phyloP scores from a whole-genome alignment of 2,797 vertebrate genomes.

The Menidia menidia region DNA sequence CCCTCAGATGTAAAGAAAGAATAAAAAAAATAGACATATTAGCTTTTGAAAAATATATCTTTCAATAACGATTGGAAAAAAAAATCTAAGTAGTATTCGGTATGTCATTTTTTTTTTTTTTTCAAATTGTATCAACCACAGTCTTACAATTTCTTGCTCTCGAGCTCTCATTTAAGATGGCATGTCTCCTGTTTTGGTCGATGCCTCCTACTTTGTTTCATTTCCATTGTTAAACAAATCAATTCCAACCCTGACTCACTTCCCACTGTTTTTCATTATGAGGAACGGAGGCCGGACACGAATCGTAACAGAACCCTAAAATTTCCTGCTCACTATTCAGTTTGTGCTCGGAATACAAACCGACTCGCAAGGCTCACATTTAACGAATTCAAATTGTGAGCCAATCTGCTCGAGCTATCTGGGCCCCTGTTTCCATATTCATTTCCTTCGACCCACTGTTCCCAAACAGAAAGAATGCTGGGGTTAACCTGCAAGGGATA shows the following conservation, averaged over 20 bases:
- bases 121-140: constrained; percentile 72
- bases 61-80: constrained; percentile 69
- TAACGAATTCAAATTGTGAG: constrained; percentile 80
- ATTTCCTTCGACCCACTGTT: constrained; percentile 74
- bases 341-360: constrained; percentile 79
- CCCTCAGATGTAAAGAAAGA: constrained; percentile 17
- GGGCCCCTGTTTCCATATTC: constrained; percentile 69
- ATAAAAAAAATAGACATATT: constrained; percentile 52
- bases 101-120: constrained; percentile 62
- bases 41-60: constrained; percentile 49
- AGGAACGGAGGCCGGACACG: constrained; percentile 74
- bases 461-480: constrained; percentile 64
- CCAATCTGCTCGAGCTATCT: constrained; percentile 71
- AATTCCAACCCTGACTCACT: constrained; percentile 79
- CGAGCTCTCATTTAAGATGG: constrained; percentile 71
- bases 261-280: constrained; percentile 82
- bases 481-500: constrained; percentile 66
- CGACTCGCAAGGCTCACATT: constrained; percentile 68
- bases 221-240: constrained; percentile 84
- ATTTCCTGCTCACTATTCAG: constrained; percentile 76
- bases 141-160: constrained; percentile 76
- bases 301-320: constrained; percentile 79
- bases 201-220: constrained; percentile 79
- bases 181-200: constrained; percentile 73
- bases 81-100: constrained; percentile 28